These are phyloP conservation scores for Aegotheles bennettii DNA, from an alignment of 2,113 vertebrate species.

Conservation along the genomic window DNA sequence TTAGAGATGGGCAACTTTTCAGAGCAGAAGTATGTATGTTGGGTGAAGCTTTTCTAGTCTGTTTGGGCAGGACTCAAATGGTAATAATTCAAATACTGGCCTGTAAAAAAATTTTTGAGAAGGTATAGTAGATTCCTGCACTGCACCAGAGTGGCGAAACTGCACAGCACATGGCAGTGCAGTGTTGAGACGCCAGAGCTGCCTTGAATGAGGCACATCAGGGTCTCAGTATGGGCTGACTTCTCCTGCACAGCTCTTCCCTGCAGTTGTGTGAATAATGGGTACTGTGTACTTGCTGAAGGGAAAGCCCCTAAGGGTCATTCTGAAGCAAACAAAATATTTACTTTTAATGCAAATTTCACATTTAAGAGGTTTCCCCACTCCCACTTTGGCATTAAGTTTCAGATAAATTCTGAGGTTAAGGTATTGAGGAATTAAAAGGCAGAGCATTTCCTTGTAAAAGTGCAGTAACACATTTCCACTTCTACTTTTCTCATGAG, in stretches of 20 bases:
- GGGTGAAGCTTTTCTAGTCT: not conserved
- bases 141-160: not conserved
- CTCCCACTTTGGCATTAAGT: not conserved
- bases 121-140: not conserved
- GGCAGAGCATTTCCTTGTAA: not conserved
- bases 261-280: not conserved
- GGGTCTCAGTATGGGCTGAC: not conserved
- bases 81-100: not conserved
- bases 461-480: not conserved
- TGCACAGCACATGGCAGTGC: not conserved
- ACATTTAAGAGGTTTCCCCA: not conserved
- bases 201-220: not conserved
- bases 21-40: not conserved
- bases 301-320: not conserved
- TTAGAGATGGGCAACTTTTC: not conserved
- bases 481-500: not conserved
- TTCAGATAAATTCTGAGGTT: not conserved
- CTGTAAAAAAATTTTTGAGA: not conserved
- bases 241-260: not conserved
- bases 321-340: not conserved
- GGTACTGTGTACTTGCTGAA: not conserved
- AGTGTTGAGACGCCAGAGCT: not conserved
- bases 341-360: not conserved
- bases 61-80: not conserved
- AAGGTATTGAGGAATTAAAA: not conserved